phyloP scores from a whole-genome alignment of 2,113 vertebrate species.

The Macheiramphus alcinus region DNA sequence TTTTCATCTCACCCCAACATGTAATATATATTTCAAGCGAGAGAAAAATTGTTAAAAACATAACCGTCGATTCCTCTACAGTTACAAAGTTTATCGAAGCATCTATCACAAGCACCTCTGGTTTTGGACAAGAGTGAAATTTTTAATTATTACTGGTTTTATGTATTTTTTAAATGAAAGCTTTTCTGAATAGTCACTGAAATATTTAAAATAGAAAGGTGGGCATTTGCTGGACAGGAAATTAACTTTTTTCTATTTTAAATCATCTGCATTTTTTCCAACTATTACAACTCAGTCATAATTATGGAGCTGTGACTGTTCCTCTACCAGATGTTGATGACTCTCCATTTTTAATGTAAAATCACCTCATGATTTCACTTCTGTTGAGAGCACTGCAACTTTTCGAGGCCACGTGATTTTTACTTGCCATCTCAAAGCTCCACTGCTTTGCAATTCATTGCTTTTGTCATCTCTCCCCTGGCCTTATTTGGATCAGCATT shows the following conservation, averaged over 20 bases:
- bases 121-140: background rate
- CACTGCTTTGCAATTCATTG: background rate
- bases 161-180: background rate
- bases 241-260: background rate
- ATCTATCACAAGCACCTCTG: background rate
- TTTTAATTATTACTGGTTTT: background rate
- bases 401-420: background rate
- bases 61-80: background rate
- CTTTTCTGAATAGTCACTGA: background rate
- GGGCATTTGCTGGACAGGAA: background rate
- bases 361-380: background rate
- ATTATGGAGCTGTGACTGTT: background rate
- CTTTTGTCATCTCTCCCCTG: background rate
- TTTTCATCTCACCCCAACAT: background rate
- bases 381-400: background rate
- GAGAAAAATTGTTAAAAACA: background rate
- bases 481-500: background rate
- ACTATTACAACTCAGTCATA: background rate
- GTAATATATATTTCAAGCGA: background rate
- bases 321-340: background rate
- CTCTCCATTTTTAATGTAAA: background rate
- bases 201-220: background rate
- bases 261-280: background rate
- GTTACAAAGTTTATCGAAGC: background rate
- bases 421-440: background rate